A percentile compares a stretch with the other conserved stretches of the same genome.
Evolutionary conservation across 1,140 invertebrate genomes (phyloP).

Genomic region (Apis mellifera): DNA sequence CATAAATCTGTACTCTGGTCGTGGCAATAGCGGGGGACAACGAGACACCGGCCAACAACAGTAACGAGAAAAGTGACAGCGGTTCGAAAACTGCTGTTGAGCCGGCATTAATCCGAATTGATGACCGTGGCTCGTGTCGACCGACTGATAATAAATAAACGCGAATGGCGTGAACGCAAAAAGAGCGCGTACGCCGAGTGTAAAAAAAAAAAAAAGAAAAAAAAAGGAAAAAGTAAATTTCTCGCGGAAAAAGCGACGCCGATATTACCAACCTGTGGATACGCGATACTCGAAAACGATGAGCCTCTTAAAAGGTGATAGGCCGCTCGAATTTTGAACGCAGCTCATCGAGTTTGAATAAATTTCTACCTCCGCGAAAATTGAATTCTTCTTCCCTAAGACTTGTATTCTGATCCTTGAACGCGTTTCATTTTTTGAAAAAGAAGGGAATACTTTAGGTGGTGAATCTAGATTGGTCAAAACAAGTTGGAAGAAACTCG

Average conservation of each 20-base stretch:
- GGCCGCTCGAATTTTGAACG: not conserved
- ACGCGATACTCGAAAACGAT: constrained; percentile 17
- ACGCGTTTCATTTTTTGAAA: not conserved
- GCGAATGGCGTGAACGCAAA: constrained; percentile 29
- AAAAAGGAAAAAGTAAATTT: not conserved
- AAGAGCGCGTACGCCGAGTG: not conserved
- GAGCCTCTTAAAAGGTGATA: constrained; percentile 25
- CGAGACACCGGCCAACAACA: constrained; percentile 20
- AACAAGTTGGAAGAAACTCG: no score
- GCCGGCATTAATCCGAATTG: constrained; percentile 60
- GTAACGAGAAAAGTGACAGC: constrained; percentile 56
- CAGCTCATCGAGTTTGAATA: not conserved
- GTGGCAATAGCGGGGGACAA: constrained; percentile 5
- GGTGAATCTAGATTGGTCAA: no score
- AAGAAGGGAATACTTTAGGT: no score
- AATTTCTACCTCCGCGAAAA: not conserved
- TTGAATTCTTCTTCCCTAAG: not conserved
- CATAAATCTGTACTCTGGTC: constrained; percentile 34
- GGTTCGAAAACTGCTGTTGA: constrained; percentile 56
- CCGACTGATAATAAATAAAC: constrained; percentile 61
- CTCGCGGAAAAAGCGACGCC: not conserved
- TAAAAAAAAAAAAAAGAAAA: not conserved
- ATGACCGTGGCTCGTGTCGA: constrained; percentile 39
- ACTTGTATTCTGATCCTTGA: not conserved
- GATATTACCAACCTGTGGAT: constrained; percentile 49